Base-by-base conservation (phyloP, 2,797 vertebrate genomes). In the Pangasius djambal region DNA sequence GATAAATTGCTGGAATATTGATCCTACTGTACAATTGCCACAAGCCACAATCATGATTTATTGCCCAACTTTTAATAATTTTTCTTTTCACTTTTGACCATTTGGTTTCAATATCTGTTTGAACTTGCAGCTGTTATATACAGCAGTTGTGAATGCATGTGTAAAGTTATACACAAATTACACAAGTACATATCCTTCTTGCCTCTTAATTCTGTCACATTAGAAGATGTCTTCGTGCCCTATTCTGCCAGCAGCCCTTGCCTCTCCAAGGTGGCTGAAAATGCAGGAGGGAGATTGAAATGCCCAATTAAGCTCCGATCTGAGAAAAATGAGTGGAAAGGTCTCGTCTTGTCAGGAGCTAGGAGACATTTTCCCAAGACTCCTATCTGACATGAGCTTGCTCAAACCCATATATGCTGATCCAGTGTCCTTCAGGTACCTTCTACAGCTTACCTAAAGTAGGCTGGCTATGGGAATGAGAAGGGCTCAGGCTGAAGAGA, bases 391-490 rank as follows among this genome's bases (percentile, higher is more conserved):
- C 52, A 88, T 90, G 90, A 91, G 86, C 88, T 65, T 90, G 85
- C 90, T 63, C 82, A 63, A 82, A 75, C 50, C 55, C 67, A 90
- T 70, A 90, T 87, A 91, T 57, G 83, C 74, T 81, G 88, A 90
- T 90, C 86, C 61, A 18, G 44, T 85, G 93, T 92, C 92, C 92
- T 95, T 94, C 91, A 95, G 90, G 92, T 90, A 91, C 89, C 92
- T 93, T 92, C 63, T 90, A 59, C 69, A 84, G 70, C 79, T 87
- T 85, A 34, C 70, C 55, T 88, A 93, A 93, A 94, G 90, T 91
- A 92, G 91, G 91, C 55, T 91, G 90, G 52, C 72, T 55, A 50
- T 74, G 52, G 89, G 69, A 83, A 83, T 89, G 59, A 86, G 44
- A 87, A 85, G 65, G 65, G 78, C 34, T 85, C 48, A 44, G 78